Percentiles rank a stretch among this genome's conserved stretches.
These are phyloP conservation scores for Sinocyclocheilus anshuiensis DNA, from an alignment of 2,113 vertebrate genomes.

Conservation along the genomic window DNA sequence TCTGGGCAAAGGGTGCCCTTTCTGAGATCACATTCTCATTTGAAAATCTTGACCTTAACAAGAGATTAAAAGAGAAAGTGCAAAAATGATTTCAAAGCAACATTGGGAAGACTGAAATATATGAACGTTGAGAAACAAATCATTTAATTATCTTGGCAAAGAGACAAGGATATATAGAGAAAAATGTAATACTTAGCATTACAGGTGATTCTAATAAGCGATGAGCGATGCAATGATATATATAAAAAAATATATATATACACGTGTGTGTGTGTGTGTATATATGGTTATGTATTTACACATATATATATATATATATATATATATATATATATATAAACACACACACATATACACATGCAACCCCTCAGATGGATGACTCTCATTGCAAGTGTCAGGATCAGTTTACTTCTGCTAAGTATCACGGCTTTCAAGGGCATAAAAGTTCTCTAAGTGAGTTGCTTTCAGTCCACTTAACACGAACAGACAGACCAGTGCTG, in stretches of 20 bases:
- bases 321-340: too few relatives aligned
- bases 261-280: too few relatives aligned
- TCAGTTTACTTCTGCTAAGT: conserved; percentile 28
- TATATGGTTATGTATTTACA: too few relatives aligned
- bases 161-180: background rate
- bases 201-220: too few relatives aligned
- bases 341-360: background rate
- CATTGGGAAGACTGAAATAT: background rate
- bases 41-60: conserved; percentile 32
- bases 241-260: too few relatives aligned
- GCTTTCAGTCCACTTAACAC: too few relatives aligned
- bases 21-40: conserved; percentile 9
- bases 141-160: background rate
- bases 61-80: conserved; percentile 7
- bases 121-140: background rate
- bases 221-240: too few relatives aligned
- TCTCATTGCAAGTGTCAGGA: background rate
- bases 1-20: conserved; percentile 30
- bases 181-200: background rate
- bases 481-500: conserved; percentile 3
- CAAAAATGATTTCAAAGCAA: conserved; percentile 2
- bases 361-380: background rate
- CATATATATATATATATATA: too few relatives aligned
- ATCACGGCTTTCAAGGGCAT: conserved; percentile 11
- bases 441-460: too few relatives aligned